Percentiles rank a stretch among this genome's conserved stretches.
Evolutionary conservation across 1,140 invertebrate genomes (phyloP).

Genomic region (Condylostylus longicornis): DNA sequence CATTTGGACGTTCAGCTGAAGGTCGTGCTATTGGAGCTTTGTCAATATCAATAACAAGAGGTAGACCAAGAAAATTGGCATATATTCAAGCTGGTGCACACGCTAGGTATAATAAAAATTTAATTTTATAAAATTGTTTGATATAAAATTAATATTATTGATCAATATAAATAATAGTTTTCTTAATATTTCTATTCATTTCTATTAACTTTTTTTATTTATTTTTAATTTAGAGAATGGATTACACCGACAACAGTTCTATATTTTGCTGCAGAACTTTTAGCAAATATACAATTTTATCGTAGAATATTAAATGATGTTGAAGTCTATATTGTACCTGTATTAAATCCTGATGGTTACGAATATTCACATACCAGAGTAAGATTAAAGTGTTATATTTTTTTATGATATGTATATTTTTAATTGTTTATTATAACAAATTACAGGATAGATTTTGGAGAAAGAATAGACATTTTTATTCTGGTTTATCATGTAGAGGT

Average conservation of each 20-base stretch:
- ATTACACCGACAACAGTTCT: slow-evolving; percentile 45
- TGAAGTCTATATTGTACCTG: slow-evolving; percentile 51
- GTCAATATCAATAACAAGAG: slow-evolving; percentile 27
- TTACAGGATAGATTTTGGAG: slow-evolving; percentile 48
- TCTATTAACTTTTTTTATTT: too few relatives aligned
- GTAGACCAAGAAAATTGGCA: slow-evolving; percentile 21
- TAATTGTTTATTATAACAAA: not conserved
- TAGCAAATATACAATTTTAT: slow-evolving; percentile 36
- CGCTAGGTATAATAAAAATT: slow-evolving; percentile 6
- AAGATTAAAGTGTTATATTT: slow-evolving; percentile 16
- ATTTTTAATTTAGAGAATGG: slow-evolving; percentile 57
- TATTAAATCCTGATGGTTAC: slow-evolving; percentile 53
- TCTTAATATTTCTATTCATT: not conserved
- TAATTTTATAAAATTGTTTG: too few relatives aligned
- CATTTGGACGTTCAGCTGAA: slow-evolving; percentile 28
- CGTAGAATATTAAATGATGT: slow-evolving; percentile 20
- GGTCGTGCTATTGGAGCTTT: slow-evolving; percentile 28
- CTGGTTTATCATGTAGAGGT: slow-evolving; percentile 45
- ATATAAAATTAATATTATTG: not conserved
- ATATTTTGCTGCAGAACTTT: slow-evolving; percentile 39
- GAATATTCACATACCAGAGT: slow-evolving; percentile 42
- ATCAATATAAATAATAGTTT: not conserved
- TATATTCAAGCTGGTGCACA: slow-evolving; percentile 27
- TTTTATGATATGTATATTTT: slow-evolving; percentile 1
- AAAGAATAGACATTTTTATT: slow-evolving; percentile 46